Percentiles rank a stretch among this genome's conserved stretches.
Conservation (phyloP, 2,113 vertebrate species). For the Cinclus cinclus region DNA sequence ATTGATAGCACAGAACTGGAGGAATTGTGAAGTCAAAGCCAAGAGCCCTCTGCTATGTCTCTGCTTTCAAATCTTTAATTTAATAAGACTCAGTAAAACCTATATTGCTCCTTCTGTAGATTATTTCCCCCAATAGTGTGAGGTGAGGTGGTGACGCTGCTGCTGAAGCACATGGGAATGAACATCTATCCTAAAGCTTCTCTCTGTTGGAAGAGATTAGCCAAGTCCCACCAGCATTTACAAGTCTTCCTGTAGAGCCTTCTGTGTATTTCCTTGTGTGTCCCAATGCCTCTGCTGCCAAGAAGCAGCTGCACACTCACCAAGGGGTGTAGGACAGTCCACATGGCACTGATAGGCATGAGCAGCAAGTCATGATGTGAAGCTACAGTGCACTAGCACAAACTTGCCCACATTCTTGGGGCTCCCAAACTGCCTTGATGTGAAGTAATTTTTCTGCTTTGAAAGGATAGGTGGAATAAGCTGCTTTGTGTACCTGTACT, state of each 20-base stretch:
- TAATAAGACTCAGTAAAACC: neutral
- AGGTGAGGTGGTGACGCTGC: neutral
- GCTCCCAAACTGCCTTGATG: neutral
- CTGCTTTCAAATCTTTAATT: neutral
- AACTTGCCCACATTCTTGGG: neutral
- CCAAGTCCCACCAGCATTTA: neutral
- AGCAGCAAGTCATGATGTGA: neutral
- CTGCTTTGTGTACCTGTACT: neutral
- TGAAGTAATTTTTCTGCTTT: neutral
- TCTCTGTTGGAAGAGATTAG: neutral
- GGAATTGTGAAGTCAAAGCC: neutral
- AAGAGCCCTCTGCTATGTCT: neutral
- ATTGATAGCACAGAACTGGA: neutral
- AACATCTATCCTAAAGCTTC: neutral
- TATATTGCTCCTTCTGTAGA: neutral
- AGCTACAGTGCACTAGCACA: neutral
- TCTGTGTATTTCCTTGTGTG: neutral
- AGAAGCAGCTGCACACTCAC: neutral
- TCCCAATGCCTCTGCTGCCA: neutral
- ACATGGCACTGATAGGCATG: neutral
- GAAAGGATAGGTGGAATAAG: neutral
- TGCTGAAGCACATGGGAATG: neutral
- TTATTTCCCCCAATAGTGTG: neutral
- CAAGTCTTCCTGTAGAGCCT: neutral
- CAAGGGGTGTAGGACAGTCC: neutral